Base-by-base conservation (phyloP, 2,113 vertebrate species). In the Globicephala melas region DNA sequence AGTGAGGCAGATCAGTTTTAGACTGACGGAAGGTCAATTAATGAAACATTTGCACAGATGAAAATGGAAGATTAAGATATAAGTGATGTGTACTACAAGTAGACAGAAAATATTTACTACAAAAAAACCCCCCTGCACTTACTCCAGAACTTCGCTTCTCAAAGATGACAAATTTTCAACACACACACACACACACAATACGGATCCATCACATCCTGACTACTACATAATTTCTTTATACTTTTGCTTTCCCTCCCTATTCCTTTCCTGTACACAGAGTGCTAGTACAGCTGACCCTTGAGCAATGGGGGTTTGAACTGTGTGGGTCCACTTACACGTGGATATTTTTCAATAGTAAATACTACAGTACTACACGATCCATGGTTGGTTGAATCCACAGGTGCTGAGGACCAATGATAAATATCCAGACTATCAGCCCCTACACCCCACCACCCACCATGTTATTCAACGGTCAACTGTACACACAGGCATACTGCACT, bases 51-150 rank as follows among this genome's bases (percentile, higher is more conserved):
- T 82, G 17, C 53, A 81, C n/a, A 47, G n/a, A 79, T 82, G 33
- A 80, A 89, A 96, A 94, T 18, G 21, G 28, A 93, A 76, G 20
- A 85, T 85, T 62, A 81, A 89, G 65, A 84, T 8, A 38, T 26
- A 96, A 91, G 0, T 71, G 18, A 79, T 74, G 11, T 6, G 4
- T 13, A 87, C 20, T 41, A 89, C 55, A 38, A 92, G 84, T 13
- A 85, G 55, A 91, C 41, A 79, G 31, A 31, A 95, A 95, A 36
- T 65, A 70, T 50, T 63, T 80, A 79, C 25, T 86, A 71, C 62
- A 79, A 55, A 71, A 28, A 62, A 86, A 65, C 5, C 5, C 60
- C 44, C 8, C 4, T 33, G 26, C 1, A 76, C 15, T 81, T 93
- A 93, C 18, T 74, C 33, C 26, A 93, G 63, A 70, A 65, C 31